Base-by-base conservation (phyloP, 2,113 vertebrate species). In the Plecotus auritus region DNA sequence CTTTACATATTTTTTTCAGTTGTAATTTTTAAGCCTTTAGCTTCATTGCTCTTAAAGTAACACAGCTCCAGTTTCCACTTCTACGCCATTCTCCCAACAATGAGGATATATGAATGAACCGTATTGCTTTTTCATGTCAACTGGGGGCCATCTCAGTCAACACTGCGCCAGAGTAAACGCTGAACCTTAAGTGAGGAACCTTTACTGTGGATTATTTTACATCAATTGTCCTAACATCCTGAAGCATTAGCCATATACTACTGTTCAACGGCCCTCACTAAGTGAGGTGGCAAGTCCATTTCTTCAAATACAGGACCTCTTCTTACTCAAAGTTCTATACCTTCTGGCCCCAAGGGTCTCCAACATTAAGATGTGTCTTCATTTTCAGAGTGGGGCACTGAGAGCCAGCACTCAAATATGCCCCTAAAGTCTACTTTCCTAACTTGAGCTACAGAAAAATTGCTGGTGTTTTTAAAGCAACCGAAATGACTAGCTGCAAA, bases 21-120 rank as follows among this genome's bases (percentile, higher is more conserved):
- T 66, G 13, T 8, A 61, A 61, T 95, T 96, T 94, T 45, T 80
- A 95, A 97, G 82, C 7, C 18, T 85, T 88, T 9, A 12, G 45
- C 86, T 94, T 93, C 69, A 5, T 89, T 96, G 51, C 72, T 90
- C 70, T 51, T 85, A 78, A 93, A 84, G 95, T 35, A 86, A 80
- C 61, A 73, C 85, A 78, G 81, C 86, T 96, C 93, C 8, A 37
- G 37, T 74, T 95, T 96, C 85, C 85, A 72, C n/a, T 30, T 74
- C 78, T 3, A 0, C 49, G 35, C 97, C 91, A 9, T 61, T 95
- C 78, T 95, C 93, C 84, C 92, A 66, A 91, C 37, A 85, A 92
- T 32, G 42, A 51, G 47, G 7, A 84, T n/a, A 40, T 1, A 1
- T 0, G 56, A 70, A 89, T 84, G 51, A 94, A 87, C 78, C 61